A percentile compares a stretch with the other conserved stretches of the same genome.
phyloP scores from a whole-genome alignment of 2,797 vertebrate species.

The Phrynocephalus guinanensis region DNA sequence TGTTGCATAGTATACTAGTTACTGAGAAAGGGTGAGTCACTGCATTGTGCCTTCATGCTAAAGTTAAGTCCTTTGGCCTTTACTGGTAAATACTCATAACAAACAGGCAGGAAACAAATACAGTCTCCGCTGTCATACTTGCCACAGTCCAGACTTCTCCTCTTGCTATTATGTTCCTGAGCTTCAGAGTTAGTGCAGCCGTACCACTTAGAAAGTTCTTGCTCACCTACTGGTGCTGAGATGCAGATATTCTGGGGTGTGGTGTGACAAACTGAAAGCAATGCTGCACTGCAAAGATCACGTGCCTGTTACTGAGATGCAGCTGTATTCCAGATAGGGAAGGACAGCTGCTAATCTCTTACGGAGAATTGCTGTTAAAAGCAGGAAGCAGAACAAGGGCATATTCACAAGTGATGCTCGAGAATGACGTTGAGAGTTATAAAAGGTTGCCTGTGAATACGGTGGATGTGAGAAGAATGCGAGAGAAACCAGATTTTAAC shows the following conservation, averaged over 20 bases:
- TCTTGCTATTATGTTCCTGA: neutral
- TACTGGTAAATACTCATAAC: neutral
- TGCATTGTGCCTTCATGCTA: neutral
- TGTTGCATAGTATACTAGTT: neutral
- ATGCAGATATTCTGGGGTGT: neutral
- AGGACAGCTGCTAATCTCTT: constrained; percentile 2
- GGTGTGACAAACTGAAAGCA: neutral
- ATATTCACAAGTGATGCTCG: constrained; percentile 16
- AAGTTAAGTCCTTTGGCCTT: constrained; percentile 12
- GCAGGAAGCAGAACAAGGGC: constrained; percentile 15
- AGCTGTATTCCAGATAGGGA: neutral
- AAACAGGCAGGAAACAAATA: neutral
- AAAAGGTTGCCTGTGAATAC: neutral
- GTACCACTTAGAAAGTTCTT: neutral
- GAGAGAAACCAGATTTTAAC: constrained; percentile 2
- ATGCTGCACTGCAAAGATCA: constrained; percentile 5
- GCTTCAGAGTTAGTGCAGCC: constrained; percentile 1
- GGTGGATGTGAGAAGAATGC: neutral
- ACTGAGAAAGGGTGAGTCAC: neutral
- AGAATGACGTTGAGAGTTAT: neutral
- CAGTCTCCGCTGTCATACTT: neutral
- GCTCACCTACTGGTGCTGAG: neutral
- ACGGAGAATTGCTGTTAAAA: constrained; percentile 8
- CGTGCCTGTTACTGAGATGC: neutral
- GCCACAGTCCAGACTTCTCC: neutral